Conservation (phyloP, 2,888 invertebrate genomes). For the Hyles lineata region DNA sequence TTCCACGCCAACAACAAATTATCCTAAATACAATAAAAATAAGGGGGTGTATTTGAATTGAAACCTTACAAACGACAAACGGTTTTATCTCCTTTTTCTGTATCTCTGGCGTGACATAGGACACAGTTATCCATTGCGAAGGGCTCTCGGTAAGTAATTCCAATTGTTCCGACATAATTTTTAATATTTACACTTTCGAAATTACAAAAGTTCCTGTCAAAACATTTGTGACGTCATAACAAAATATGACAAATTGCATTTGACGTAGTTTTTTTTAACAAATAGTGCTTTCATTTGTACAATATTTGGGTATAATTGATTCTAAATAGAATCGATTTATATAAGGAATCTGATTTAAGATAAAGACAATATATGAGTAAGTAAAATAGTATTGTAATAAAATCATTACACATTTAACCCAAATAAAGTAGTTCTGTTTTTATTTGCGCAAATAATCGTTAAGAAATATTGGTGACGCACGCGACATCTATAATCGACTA, state of each 20-base stretch:
- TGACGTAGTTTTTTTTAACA: not conserved
- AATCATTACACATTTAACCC: no score
- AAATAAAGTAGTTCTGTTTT: not conserved
- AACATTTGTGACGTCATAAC: slow-evolving; percentile 19
- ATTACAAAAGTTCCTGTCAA: slow-evolving; percentile 11
- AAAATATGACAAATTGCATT: not conserved
- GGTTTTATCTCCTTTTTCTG: slow-evolving; percentile 79
- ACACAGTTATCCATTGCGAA: slow-evolving; percentile 68
- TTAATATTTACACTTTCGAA: not conserved
- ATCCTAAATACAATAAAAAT: no score
- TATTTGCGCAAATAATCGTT: not conserved
- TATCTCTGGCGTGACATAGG: slow-evolving; percentile 71
- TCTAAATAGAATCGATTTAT: no score
- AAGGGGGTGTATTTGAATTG: not conserved
- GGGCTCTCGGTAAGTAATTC: slow-evolving; percentile 74
- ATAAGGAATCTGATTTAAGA: no score
- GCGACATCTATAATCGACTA: slow-evolving; percentile 21
- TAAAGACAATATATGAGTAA: no score
- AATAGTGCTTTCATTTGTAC: no score
- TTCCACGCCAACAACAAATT: no score
- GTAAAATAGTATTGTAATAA: no score
- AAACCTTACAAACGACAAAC: slow-evolving; percentile 71
- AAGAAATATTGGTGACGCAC: not conserved
- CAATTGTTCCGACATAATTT: slow-evolving; percentile 71
- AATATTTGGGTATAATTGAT: no score